Evolutionary conservation across 1,140 invertebrate genomes (phyloP), one percentile per base, ranked within the genome.

Genomic region (Cepaea nemoralis): DNA sequence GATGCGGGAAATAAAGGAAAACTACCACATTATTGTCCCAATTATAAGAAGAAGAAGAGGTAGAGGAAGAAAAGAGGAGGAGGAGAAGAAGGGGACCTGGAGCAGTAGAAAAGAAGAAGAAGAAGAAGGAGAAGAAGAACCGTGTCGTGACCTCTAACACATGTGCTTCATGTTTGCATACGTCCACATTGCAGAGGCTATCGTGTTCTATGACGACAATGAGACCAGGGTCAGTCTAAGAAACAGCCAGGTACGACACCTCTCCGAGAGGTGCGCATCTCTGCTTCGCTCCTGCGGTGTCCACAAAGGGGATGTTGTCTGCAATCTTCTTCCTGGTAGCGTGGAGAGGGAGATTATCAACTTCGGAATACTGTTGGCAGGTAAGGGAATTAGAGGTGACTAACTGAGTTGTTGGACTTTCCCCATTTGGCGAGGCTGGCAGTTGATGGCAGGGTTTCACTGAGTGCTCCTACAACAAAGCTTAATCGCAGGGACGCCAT

Each of bases 311-410:
- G 75, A 77, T 35, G 50, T 77, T 33, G 75, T 77, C 2, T 77
- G 75, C 50, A 77, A 77, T 55, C 22, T 77, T 2, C 50, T 77
- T 2, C 37, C 37, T 24, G 12, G 33, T 33, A 63, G 75, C 48
- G n/a, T 77, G 48, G 75, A 77, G 50, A 33, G 55, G 48, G 75
- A 77, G 50, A 50, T 77, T 16, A 42, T 24, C 75, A 77, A 59
- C 12, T 77, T 77, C n/a, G 75, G 48, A 22, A 59, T 77, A 27
- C 5, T 77, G 22, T 12, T 77, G 24, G 75, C 75, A 63, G 75
- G 75, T 77, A 48, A 31, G 33, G 50, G 19, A 55, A 24, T n/a
- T n/a, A n/a, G n/a, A n/a, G n/a, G n/a, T n/a, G n/a, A n/a, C n/a
- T n/a, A n/a, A n/a, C n/a, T n/a, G n/a, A n/a, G n/a, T n/a, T n/a